phyloP scores from a whole-genome alignment of 2,888 invertebrate species.

The Leptinotarsa rubiginosa region DNA sequence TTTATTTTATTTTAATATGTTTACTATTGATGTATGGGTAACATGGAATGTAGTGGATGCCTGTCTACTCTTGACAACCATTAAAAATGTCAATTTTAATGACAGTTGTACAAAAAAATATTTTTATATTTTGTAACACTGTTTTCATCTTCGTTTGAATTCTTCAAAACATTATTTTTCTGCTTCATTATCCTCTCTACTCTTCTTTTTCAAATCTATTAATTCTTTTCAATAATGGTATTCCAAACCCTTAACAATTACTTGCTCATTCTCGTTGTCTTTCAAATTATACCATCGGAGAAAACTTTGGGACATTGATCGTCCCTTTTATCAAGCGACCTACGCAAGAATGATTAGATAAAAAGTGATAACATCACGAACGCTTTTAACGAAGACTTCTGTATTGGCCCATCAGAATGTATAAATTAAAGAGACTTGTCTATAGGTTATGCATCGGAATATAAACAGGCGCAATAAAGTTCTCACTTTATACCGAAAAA shows the following conservation, averaged over 20 bases:
- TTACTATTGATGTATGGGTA: too few species aligned
- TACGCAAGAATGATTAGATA: conserved; percentile 2
- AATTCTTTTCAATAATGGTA: too few species aligned
- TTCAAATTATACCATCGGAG: background rate
- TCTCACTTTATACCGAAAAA: conserved; percentile 17
- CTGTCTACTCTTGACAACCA: too few species aligned
- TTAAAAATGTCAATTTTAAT: too few species aligned
- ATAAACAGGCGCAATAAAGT: conserved; percentile 27
- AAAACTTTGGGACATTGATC: background rate
- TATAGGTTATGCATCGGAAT: conserved; percentile 16
- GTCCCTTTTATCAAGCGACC: background rate
- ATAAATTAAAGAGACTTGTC: background rate
- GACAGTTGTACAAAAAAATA: too few species aligned
- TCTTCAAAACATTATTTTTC: too few species aligned
- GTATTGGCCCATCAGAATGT: background rate
- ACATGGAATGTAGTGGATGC: too few species aligned
- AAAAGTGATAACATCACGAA: background rate
- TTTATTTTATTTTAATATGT: too few species aligned
- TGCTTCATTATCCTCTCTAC: too few species aligned
- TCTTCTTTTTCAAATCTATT: too few species aligned
- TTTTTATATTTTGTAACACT: too few species aligned
- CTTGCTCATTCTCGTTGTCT: background rate
- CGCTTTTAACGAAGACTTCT: background rate
- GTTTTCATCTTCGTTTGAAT: too few species aligned
- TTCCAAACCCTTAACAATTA: background rate